Evolutionary conservation across 92 coral and sea anemone genomes (phyloP).

Genomic region (Palythoa grandiflora): DNA sequence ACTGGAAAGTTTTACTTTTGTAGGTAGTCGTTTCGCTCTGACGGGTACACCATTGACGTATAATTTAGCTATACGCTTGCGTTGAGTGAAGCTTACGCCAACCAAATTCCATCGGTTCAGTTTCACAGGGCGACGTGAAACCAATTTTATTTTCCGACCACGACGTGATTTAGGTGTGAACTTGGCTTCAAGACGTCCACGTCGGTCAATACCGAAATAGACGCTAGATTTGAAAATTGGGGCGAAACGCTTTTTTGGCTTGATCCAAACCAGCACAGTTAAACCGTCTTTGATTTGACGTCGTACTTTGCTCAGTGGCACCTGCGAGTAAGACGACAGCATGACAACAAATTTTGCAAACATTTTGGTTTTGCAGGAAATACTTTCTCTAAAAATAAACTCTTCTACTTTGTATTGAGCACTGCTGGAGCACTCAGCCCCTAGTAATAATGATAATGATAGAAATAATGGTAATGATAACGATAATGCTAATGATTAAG

Average conservation of each 20-base stretch:
- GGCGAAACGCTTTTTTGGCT: slow-evolving; percentile 12
- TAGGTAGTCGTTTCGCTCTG: slow-evolving; percentile 11
- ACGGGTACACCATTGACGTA: slow-evolving; percentile 28
- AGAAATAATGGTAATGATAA: too few species aligned
- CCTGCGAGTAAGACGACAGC: not conserved
- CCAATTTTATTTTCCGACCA: slow-evolving; percentile 10
- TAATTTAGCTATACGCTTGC: slow-evolving; percentile 26
- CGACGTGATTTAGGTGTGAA: slow-evolving; percentile 17
- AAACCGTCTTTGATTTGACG: slow-evolving; percentile 15
- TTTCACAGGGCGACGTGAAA: slow-evolving; percentile 21
- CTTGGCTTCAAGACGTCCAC: slow-evolving; percentile 33
- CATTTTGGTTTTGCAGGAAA: too few species aligned
- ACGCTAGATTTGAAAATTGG: slow-evolving; percentile 41
- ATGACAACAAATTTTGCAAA: not conserved
- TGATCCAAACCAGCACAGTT: slow-evolving; percentile 33
- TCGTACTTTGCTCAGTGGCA: slow-evolving; percentile 28
- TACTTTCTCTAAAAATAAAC: too few species aligned
- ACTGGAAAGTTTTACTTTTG: not conserved
- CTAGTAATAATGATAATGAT: too few species aligned
- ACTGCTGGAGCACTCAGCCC: too few species aligned
- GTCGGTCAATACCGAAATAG: slow-evolving; percentile 26
- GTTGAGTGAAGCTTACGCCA: slow-evolving; percentile 22
- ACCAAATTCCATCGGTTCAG: slow-evolving; percentile 28
- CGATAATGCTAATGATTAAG: too few species aligned
- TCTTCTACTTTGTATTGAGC: too few species aligned